Conservation (phyloP, 2,797 vertebrate genomes). For the Halcyon badia region DNA sequence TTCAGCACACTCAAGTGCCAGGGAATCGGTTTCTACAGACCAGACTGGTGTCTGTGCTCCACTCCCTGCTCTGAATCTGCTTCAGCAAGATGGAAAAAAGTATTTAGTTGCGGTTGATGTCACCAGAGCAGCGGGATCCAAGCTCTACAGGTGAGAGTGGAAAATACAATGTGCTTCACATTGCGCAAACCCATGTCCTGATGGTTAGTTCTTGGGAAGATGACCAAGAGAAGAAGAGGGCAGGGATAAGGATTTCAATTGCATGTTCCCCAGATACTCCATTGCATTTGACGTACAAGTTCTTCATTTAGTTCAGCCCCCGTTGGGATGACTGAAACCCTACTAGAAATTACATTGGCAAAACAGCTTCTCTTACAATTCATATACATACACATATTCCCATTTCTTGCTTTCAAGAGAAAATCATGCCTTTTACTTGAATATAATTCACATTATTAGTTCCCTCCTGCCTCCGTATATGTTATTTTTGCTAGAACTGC, state of each 20-base stretch:
- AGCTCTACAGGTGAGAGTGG: not conserved
- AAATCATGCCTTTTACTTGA: not conserved
- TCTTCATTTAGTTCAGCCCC: not conserved
- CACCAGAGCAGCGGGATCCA: not conserved
- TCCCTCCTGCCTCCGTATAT: not conserved
- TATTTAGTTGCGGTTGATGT: accelerated
- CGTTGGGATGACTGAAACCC: not conserved
- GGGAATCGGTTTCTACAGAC: not conserved
- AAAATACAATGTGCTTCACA: not conserved
- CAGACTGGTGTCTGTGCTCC: not conserved
- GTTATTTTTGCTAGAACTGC: not conserved
- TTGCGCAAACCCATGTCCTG: not conserved
- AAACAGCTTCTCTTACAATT: not conserved
- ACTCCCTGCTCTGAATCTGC: not conserved
- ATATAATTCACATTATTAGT: not conserved
- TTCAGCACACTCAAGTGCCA: not conserved
- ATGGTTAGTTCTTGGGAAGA: not conserved
- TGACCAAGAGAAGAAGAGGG: not conserved
- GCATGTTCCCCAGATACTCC: not conserved
- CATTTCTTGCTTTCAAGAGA: not conserved
- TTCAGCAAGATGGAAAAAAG: not conserved
- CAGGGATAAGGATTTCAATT: not conserved
- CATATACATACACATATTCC: not conserved
- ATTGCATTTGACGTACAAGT: not conserved
- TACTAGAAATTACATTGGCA: not conserved